Percentiles rank a stretch among this genome's conserved stretches.
Conservation (phyloP, 2,888 invertebrate species). For the Agonum fuliginosum region DNA sequence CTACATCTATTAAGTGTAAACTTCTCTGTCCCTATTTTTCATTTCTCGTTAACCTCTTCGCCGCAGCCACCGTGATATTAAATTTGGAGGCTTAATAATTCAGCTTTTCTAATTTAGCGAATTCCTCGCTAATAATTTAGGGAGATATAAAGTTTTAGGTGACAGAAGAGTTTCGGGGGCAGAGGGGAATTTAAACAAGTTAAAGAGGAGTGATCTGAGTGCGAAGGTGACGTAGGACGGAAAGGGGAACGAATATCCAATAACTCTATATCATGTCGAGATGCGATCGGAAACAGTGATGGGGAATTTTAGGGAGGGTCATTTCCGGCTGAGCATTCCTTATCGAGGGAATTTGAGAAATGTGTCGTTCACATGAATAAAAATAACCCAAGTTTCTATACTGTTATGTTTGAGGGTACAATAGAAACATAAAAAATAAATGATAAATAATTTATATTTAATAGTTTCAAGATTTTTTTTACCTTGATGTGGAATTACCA, state of each 20-base stretch:
- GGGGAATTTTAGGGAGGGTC: background rate
- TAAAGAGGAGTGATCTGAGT: constrained; percentile 36
- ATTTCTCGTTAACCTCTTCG: too few relatives aligned
- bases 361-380: too few relatives aligned
- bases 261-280: constrained; percentile 39
- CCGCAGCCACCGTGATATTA: constrained; percentile 42
- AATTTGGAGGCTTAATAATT: constrained; percentile 43
- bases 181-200: constrained; percentile 37
- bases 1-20: background rate
- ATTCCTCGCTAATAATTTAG: constrained; percentile 45
- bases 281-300: background rate
- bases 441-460: too few relatives aligned
- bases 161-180: constrained; percentile 42
- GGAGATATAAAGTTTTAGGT: constrained; percentile 42
- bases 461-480: too few relatives aligned
- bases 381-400: too few relatives aligned
- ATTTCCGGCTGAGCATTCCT: background rate
- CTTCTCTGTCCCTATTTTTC: too few relatives aligned
- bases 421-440: too few relatives aligned
- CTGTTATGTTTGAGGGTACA: too few relatives aligned
- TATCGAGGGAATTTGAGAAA: background rate
- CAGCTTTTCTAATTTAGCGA: constrained; percentile 13
- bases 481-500: too few relatives aligned
- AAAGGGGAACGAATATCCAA: constrained; percentile 38
- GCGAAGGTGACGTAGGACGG: background rate